Base-by-base conservation (phyloP, 2,797 vertebrate species). In the Chromis chromis region DNA sequence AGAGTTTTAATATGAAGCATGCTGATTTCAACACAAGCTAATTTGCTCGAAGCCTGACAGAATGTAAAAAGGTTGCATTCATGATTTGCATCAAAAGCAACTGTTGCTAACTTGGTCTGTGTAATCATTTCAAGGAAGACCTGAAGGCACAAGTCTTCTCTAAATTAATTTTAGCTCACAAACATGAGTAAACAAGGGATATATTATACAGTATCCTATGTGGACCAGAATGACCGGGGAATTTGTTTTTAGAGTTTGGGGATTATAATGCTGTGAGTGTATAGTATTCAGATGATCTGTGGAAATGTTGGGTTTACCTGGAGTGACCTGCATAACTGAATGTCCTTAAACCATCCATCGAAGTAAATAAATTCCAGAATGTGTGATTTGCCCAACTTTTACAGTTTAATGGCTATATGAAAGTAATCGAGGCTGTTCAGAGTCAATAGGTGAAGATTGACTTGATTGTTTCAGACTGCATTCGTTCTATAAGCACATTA, bases 81-180 rank as follows among this genome's bases (percentile, higher is more conserved):
- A 74, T 73, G 40, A 69, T 58, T 71, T 75, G 74, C 55, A 79
- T 72, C 65, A 82, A 85, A 88, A 88, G 70, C 65, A 81, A 60
- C 60, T 86, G 57, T 79, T 87, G 65, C 79, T 63, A 79, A 68
- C 19, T 42, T 33, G 48, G 7, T 61, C 44, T 76, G 42, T 36
- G 65, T 49, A 60, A 42, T 70, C 65, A 16, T 57, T 49, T 79
- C 27, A 65, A 50, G 21, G 13, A 14, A 48, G 13, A 28, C 50
- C 4, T 61, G 28, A 79, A 71, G 42, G 52, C 27, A 42, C 19
- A 24, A 40, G 72, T 83, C 67, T 59, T 55, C 49, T 55, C 31
- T 36, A 36, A 36, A 36, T 11, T 36, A 0, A 10, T 69, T 55
- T 58, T 1, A 54, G 46, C 48, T 64, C 22, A 40, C 52, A 53